These are phyloP conservation scores for Elachura formosa DNA, from an alignment of 2,113 vertebrate species.

Conservation along the genomic window DNA sequence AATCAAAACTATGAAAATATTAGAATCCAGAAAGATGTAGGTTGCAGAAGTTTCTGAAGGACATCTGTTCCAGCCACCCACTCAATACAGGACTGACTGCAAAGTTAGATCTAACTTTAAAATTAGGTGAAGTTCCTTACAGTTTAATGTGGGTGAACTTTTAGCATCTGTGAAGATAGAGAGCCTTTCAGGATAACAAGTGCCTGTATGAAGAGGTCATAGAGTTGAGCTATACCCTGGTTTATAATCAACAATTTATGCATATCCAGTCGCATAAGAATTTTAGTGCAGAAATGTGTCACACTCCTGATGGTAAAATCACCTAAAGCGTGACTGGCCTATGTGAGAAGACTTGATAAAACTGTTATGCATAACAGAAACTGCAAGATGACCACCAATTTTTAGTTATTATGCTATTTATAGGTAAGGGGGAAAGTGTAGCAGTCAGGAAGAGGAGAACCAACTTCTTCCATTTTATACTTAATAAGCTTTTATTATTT, in stretches of 20 bases:
- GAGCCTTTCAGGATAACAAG: neutral
- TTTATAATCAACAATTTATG: neutral
- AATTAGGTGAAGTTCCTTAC: neutral
- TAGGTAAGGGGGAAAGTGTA: rapidly evolving
- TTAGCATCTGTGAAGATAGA: neutral
- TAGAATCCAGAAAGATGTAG: neutral
- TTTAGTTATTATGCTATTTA: neutral
- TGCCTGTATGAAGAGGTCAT: neutral
- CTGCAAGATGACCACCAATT: neutral
- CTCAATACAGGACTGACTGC: neutral
- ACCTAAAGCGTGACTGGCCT: neutral
- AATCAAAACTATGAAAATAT: neutral
- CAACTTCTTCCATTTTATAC: neutral
- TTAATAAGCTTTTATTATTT: neutral
- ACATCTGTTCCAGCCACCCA: neutral
- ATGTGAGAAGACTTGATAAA: neutral
- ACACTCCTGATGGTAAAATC: neutral
- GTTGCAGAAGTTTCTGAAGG: neutral
- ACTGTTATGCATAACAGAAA: neutral
- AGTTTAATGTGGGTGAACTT: neutral
- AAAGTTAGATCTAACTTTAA: neutral
- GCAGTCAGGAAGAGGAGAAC: neutral
- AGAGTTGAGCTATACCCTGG: neutral
- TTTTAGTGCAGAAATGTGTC: neutral
- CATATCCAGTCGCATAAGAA: neutral